Percentiles rank a stretch among this genome's conserved stretches.
Evolutionary conservation across 2,797 vertebrate genomes (phyloP).

Genomic region (Gymnothorax javanicus): DNA sequence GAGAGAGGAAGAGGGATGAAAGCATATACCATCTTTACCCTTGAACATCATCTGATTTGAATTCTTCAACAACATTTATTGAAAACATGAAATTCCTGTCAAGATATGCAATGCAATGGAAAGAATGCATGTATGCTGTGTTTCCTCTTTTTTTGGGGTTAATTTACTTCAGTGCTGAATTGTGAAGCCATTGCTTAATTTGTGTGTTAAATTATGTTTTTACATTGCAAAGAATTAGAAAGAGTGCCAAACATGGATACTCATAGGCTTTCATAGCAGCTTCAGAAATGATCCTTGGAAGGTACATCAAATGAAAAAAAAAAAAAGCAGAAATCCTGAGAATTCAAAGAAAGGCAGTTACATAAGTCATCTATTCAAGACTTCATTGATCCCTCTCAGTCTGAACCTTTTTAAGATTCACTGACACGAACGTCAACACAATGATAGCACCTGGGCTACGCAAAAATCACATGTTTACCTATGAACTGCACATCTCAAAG

Average conservation of each 20-base stretch:
- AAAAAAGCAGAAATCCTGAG: not conserved
- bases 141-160: not conserved
- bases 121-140: not conserved
- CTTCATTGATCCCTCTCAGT: slow-evolving; percentile 5
- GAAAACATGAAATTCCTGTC: slow-evolving; percentile 51
- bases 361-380: not conserved
- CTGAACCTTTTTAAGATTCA: not conserved
- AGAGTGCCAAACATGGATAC: not conserved
- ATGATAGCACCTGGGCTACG: slow-evolving; percentile 11
- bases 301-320: not conserved
- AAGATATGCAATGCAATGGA: not conserved
- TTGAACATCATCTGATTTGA: slow-evolving; percentile 78
- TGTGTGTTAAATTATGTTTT: not conserved
- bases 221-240: not conserved
- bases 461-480: not conserved
- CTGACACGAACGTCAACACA: not conserved
- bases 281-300: not conserved
- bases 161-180: not conserved
- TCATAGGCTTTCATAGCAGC: not conserved
- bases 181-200: not conserved
- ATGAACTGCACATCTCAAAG: not conserved
- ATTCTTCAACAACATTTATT: slow-evolving; percentile 74
- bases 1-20: slow-evolving; percentile 60
- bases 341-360: not conserved
- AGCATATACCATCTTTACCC: slow-evolving; percentile 79